A percentile compares a stretch with the other conserved stretches of the same genome.
Conservation (phyloP, 2,797 vertebrate genomes). For the Sebastes hubbsi region DNA sequence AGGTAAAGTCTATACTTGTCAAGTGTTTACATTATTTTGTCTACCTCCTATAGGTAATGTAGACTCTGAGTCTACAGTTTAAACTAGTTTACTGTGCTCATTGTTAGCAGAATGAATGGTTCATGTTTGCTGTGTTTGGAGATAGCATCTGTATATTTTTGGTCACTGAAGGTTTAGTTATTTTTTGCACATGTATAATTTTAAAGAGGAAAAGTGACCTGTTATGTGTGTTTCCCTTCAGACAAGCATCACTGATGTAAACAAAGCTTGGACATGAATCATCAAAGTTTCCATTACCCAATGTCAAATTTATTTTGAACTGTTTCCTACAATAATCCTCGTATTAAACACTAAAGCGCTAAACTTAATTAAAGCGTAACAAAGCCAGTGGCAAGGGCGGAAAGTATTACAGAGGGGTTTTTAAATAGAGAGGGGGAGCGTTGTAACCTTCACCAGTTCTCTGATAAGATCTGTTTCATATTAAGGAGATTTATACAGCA, state of each 20-base stretch:
- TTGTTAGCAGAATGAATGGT: neutral
- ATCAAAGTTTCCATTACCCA: neutral
- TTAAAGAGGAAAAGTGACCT: neutral
- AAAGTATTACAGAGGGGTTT: slow-evolving; percentile 6
- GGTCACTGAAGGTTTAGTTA: neutral
- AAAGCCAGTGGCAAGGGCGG: slow-evolving; percentile 18
- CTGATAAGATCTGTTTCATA: slow-evolving; percentile 39
- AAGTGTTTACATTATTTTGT: neutral
- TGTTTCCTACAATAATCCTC: neutral
- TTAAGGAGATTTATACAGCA: slow-evolving; percentile 31
- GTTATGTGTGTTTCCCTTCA: neutral
- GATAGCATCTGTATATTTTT: neutral
- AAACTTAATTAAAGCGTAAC: slow-evolving; percentile 19
- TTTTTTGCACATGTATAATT: neutral
- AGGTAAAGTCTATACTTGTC: neutral
- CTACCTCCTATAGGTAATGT: neutral
- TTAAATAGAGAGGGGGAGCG: slow-evolving; percentile 19
- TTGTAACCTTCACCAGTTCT: slow-evolving; percentile 24
- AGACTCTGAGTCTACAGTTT: neutral
- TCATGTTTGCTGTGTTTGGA: neutral
- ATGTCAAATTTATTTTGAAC: neutral
- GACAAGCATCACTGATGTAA: neutral
- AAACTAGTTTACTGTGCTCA: neutral
- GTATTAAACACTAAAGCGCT: neutral
- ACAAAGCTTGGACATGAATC: neutral